phyloP scores from a whole-genome alignment of 1,140 invertebrate species.

The Venustaconcha ellipsiformis region DNA sequence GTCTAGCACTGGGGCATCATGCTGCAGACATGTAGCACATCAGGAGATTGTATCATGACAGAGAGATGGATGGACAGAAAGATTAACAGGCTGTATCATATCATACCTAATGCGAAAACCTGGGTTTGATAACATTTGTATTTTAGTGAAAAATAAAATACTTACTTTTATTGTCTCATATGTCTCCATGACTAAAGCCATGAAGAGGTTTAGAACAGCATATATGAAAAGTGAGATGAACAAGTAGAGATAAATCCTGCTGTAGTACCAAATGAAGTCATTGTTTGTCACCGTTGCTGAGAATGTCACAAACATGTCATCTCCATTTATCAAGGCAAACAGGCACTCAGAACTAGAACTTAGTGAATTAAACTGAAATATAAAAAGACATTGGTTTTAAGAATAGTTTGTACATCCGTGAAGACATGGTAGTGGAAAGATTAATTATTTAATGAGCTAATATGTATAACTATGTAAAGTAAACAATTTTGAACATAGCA shows the following conservation, averaged over 20 bases:
- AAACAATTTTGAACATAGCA: too few relatives aligned
- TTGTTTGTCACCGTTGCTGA: constrained; percentile 75
- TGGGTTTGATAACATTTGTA: too few relatives aligned
- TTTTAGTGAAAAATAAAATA: too few relatives aligned
- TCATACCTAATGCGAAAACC: too few relatives aligned
- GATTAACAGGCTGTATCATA: too few relatives aligned
- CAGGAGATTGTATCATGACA: too few relatives aligned
- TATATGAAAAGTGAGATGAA: constrained; percentile 99
- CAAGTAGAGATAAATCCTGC: constrained; percentile 94
- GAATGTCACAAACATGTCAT: constrained; percentile 99
- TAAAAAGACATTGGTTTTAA: constrained; percentile 18
- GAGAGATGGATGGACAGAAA: too few relatives aligned
- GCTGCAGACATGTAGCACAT: too few relatives aligned
- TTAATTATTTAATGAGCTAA: background rate
- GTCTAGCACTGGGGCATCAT: too few relatives aligned
- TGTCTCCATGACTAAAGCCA: constrained; percentile 99
- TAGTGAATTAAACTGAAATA: constrained; percentile 80
- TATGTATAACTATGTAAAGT: background rate
- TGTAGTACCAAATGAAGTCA: constrained; percentile 87
- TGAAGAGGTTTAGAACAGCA: constrained; percentile 97
- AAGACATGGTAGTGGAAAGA: background rate
- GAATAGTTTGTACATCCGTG: background rate
- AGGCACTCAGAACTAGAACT: constrained; percentile 71
- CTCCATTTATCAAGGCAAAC: constrained; percentile 96
- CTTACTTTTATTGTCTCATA: constrained; percentile 93